A percentile compares a stretch with the other conserved stretches of the same genome.
phyloP scores from a whole-genome alignment of 2,113 vertebrate genomes.

The Aplodontia rufa region DNA sequence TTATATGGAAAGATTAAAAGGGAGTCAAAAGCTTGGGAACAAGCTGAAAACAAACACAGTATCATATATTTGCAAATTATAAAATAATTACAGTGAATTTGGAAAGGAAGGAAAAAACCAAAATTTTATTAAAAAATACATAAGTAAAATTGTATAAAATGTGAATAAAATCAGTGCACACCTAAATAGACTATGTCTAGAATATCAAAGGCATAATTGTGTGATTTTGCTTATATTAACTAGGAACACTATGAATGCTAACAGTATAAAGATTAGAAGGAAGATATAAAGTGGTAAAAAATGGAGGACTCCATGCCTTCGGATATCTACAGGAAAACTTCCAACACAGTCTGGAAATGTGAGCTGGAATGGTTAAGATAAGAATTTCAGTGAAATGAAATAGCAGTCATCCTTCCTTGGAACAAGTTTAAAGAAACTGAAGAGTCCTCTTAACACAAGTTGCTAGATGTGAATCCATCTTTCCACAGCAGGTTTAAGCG shows the following conservation, averaged over 20 bases:
- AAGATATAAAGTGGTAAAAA: not conserved
- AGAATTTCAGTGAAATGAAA: constrained; percentile 48
- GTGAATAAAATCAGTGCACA: not conserved
- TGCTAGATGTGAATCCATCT: constrained; percentile 58
- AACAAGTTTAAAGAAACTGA: constrained; percentile 48
- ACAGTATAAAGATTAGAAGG: not conserved
- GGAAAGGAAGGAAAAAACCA: not conserved
- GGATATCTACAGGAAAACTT: not conserved
- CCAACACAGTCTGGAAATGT: constrained; percentile 19
- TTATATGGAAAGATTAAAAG: not conserved
- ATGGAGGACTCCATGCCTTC: not conserved
- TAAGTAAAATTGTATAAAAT: not conserved
- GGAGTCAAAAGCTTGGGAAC: not conserved
- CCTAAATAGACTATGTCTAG: not conserved
- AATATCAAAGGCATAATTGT: not conserved
- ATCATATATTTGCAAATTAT: not conserved
- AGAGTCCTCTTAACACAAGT: constrained; percentile 9
- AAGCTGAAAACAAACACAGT: not conserved
- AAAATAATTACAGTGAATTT: not conserved
- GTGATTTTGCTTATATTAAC: constrained; percentile 25
- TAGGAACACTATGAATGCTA: not conserved
- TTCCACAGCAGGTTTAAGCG: constrained; percentile 45
- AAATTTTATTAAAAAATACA: not conserved
- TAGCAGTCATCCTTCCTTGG: constrained; percentile 9
- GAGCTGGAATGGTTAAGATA: constrained; percentile 47